Evolutionary conservation across 1,140 invertebrate genomes (phyloP), one percentile per base, ranked within the genome.

Genomic region (Nephila pilipes): DNA sequence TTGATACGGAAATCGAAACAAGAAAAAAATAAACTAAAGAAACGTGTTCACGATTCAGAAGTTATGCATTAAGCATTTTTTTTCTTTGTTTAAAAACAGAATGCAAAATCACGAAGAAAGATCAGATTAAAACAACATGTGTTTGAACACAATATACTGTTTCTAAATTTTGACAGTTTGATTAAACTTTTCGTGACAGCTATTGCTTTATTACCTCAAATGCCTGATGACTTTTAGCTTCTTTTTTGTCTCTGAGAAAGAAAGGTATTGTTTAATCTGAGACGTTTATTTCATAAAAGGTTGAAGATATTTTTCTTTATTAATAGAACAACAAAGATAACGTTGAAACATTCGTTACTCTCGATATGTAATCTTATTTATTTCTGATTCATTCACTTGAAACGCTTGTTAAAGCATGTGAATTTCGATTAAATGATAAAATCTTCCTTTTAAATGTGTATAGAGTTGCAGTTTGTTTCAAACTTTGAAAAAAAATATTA

Each of bases 161-260:
- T 75, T 18, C 32, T 18, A 20, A 32, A 32, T 32, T 4, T 36
- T 75, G 69, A 75, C 69, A 75, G 32, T 18, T 75, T 75, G 29
- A 75, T 75, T 75, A 75, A 75, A 75, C 10, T 5, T 65, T 65
- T 22, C 29, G 69, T 75, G 69, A 75, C 69, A 75, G 32, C 12
- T 2, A 29, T 75, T 36, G 36, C 32, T 75, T 75, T 14, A 75
- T 75, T 36, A 36, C 29, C 14, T 75, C 29, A 36, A 75, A 75
- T 32, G 69, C 46, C 46, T 46, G 46, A 46, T 46, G 46, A 46
- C 6, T 46, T 46, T 25, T 1, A 4, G 14, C 2, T 5, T 16
- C 36, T 36, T 75, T 75, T 32, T 32, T 20, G 63, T 29, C n/a
- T 25, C 3, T 65, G 5, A 25, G 2, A 65, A 8, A 65, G 57